Conservation (phyloP, 2,797 vertebrate genomes). For the Arrhamphus sclerolepis region DNA sequence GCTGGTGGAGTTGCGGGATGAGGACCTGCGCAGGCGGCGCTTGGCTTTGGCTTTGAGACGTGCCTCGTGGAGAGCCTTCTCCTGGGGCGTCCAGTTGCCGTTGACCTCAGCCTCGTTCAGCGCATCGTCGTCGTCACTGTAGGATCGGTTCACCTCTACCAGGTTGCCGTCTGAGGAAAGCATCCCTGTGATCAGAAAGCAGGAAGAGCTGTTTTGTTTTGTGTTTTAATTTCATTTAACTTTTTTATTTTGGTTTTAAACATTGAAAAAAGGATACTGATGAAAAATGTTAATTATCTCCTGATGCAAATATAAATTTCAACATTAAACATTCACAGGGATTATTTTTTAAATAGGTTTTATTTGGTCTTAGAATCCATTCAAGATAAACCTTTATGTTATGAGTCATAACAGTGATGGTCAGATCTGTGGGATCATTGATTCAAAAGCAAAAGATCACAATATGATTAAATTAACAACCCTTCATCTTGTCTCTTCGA, state of each 20-base stretch:
- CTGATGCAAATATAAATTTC: too few species aligned
- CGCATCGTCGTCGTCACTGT: conserved; percentile 71
- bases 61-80: conserved; percentile 87
- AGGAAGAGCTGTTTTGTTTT: not conserved
- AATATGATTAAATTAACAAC: too few species aligned
- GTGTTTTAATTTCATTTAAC: not conserved
- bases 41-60: conserved; percentile 88
- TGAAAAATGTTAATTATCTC: too few species aligned
- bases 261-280: not conserved
- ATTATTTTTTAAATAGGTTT: too few species aligned
- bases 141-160: conserved; percentile 39
- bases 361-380: too few species aligned
- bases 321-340: too few species aligned
- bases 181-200: conserved; percentile 55
- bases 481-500: too few species aligned
- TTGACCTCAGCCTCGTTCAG: conserved; percentile 79
- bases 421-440: too few species aligned
- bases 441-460: too few species aligned
- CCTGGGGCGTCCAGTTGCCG: conserved; percentile 86
- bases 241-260: too few species aligned
- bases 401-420: too few species aligned
- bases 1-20: conserved; percentile 84
- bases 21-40: conserved; percentile 83
- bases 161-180: conserved; percentile 47
- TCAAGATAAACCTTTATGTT: too few species aligned